phyloP scores from a whole-genome alignment of 2,888 invertebrate genomes.

The Conistra vaccinii region DNA sequence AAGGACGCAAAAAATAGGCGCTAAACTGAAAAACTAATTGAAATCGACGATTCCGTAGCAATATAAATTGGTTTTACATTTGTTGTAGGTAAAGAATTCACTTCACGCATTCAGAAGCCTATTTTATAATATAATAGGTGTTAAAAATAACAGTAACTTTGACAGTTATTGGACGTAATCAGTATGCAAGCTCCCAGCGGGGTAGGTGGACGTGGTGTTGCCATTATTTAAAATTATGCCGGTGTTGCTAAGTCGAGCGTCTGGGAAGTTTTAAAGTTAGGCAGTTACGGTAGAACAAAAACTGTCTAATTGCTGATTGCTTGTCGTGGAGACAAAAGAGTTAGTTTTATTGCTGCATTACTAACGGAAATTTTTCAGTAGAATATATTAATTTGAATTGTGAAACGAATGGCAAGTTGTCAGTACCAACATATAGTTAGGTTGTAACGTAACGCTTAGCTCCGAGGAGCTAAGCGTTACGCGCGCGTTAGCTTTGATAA shows the following conservation, averaged over 20 bases:
- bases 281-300: constrained; percentile 22
- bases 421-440: neutral
- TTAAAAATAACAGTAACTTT: constrained; percentile 59
- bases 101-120: constrained; percentile 40
- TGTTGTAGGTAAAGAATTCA: constrained; percentile 30
- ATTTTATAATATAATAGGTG: constrained; percentile 55
- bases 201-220: constrained; percentile 31
- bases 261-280: constrained; percentile 45
- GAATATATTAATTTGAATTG: neutral
- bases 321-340: neutral
- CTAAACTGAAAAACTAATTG: constrained; percentile 43
- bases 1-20: constrained; percentile 29
- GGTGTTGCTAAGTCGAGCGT: constrained; percentile 47
- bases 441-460: no score
- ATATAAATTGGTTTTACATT: constrained; percentile 48
- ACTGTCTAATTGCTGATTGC: constrained; percentile 32
- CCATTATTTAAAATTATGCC: constrained; percentile 45
- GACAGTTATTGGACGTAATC: constrained; percentile 58
- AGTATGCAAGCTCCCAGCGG: constrained; percentile 57
- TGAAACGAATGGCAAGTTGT: neutral
- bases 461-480: no score
- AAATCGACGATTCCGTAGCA: constrained; percentile 24
- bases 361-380: neutral
- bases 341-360: neutral
- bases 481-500: no score